Conservation (phyloP, 2,113 vertebrate genomes). For the Sprattus sprattus region DNA sequence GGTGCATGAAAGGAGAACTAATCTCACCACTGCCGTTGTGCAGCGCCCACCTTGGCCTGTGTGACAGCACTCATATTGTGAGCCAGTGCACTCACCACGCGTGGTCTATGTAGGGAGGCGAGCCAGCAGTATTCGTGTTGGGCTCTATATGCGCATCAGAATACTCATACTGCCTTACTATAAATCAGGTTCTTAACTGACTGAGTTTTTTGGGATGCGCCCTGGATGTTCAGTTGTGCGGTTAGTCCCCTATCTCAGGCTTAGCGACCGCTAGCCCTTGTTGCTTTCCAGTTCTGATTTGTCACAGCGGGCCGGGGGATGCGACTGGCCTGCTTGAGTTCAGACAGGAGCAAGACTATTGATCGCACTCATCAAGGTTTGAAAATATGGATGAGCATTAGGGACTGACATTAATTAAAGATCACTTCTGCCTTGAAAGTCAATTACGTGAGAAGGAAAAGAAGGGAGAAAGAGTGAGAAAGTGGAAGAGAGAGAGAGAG, state of each 20-base stretch:
- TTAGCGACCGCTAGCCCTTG: background rate
- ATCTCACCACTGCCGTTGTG: background rate
- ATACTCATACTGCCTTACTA: background rate
- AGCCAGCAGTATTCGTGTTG: too few relatives aligned
- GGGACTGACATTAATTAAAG: conserved; percentile 71
- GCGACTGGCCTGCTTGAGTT: background rate
- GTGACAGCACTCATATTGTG: background rate
- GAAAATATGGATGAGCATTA: conserved; percentile 68
- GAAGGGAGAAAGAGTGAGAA: conserved; percentile 21
- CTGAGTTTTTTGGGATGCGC: background rate
- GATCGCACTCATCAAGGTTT: conserved; percentile 66
- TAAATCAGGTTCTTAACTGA: background rate
- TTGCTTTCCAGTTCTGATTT: background rate
- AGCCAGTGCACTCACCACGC: background rate
- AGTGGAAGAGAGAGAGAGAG: conserved; percentile 51
- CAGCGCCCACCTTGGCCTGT: background rate
- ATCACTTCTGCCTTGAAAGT: conserved; percentile 71
- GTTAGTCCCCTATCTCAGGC: background rate
- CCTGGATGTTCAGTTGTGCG: background rate
- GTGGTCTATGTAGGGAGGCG: background rate
- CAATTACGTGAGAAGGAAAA: conserved; percentile 57
- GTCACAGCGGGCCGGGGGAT: background rate
- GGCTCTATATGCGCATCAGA: background rate
- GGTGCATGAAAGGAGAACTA: background rate
- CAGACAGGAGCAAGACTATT: conserved; percentile 62